Conservation (phyloP, 2,113 vertebrate genomes). For the Xiphorhynchus elegans region DNA sequence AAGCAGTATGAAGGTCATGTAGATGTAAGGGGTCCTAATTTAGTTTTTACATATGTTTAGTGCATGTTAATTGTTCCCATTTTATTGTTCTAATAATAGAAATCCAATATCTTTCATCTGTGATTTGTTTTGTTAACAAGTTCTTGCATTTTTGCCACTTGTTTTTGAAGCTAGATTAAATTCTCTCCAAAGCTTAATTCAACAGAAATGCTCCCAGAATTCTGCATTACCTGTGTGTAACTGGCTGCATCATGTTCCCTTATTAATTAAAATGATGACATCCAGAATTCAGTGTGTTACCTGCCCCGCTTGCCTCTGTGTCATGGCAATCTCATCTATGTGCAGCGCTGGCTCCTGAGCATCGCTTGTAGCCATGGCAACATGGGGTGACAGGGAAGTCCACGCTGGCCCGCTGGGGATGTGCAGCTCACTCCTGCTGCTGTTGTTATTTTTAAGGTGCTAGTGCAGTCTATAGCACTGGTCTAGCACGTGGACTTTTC, state of each 20-base stretch:
- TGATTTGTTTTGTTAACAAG: background rate
- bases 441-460: background rate
- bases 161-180: background rate
- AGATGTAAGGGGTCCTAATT: background rate
- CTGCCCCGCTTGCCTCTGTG: background rate
- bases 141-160: background rate
- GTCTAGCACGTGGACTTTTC: background rate
- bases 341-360: background rate
- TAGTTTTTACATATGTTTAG: background rate
- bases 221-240: background rate
- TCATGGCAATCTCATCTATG: constrained; percentile 21
- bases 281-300: background rate
- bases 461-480: background rate
- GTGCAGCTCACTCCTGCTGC: background rate
- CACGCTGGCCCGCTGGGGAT: background rate
- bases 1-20: background rate
- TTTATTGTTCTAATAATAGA: background rate
- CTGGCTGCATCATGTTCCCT: background rate
- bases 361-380: constrained; percentile 57
- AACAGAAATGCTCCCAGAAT: background rate
- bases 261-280: background rate
- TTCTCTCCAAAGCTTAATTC: background rate
- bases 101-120: background rate
- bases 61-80: background rate
- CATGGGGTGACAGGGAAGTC: background rate